Evolutionary conservation across 2,113 vertebrate genomes (phyloP), one percentile per base, ranked within the genome.

Genomic region (Marmota flaviventris): DNA sequence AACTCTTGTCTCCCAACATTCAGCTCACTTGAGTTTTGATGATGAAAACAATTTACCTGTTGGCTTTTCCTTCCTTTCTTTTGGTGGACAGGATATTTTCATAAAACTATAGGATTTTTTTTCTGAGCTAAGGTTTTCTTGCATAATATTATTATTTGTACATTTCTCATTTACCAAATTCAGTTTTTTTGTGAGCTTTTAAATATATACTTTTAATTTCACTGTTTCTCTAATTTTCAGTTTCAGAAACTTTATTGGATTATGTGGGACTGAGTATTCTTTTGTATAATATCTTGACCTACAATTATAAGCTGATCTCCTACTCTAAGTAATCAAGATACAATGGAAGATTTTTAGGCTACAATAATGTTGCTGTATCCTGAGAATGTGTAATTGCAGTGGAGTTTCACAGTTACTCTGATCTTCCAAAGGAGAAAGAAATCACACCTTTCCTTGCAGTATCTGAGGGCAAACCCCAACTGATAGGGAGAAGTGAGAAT

Each of bases 201-300:
- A 76, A 32, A 91, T 72, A 51, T 5, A 32, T 32, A n/a, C 24
- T 85, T 51, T 87, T 61, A 37, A 83, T 92, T 85, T 72, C 25
- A 89, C 8, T 67, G 61, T 72, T 91, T 89, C 29, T 92, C 27
- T 73, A 42, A 79, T 93, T 92, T 96, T 73, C 6, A 58, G 20
- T 77, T 95, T 92, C 16, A 32, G 27, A 78, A 91, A 37, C 0
- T 2, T 32, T 48, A 89, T 96, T 67, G 32, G 76, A 91, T 13
- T 82, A 85, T 1, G 5, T 94, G 12, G 4, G 18, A 0, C 12
- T 79, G 1, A 27, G 4, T 56, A 34, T 70, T 91, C 12, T 69
- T 96, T 77, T 39, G 25, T 22, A 48, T 83, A 18, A 42, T 29
- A 75, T n/a, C 8, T 78, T 84, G 42, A 39, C 10, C 13, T 90